These are phyloP conservation scores for Macropodus opercularis DNA, from an alignment of 2,797 vertebrate species.

Conservation along the genomic window DNA sequence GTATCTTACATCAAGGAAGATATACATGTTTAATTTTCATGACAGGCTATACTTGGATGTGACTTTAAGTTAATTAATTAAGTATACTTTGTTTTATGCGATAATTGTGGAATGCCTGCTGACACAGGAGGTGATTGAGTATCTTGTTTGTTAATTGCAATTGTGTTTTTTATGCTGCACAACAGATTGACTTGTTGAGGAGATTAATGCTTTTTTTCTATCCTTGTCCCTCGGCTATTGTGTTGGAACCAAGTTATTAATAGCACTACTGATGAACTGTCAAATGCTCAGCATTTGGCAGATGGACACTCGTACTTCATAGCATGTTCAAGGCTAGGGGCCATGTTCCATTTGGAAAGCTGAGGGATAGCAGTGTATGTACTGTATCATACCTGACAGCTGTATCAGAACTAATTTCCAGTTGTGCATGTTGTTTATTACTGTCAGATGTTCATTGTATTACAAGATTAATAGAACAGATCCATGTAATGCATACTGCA, in stretches of 20 bases:
- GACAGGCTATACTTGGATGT: conserved; percentile 23
- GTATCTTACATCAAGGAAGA: conserved; percentile 8
- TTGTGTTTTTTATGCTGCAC: conserved; percentile 28
- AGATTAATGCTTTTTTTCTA: conserved; percentile 58
- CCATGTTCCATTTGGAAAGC: conserved; percentile 53
- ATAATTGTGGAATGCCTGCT: conserved; percentile 30
- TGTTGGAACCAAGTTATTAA: conserved; percentile 58
- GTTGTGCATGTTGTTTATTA: conserved; percentile 19
- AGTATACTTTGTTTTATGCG: conserved; percentile 37
- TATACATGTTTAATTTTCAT: conserved; percentile 23
- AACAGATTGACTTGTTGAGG: conserved; percentile 42
- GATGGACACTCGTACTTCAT: conserved; percentile 61
- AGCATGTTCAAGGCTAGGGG: conserved; percentile 48
- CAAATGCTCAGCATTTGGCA: conserved; percentile 54
- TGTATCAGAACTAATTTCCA: conserved; percentile 34
- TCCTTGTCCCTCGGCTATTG: conserved; percentile 49
- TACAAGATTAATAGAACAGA: conserved; percentile 28
- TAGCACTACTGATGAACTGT: conserved; percentile 64
- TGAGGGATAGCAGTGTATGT: conserved; percentile 23
- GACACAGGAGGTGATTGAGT: conserved; percentile 34
- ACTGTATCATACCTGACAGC: conserved; percentile 34
- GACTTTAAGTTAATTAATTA: conserved; percentile 4
- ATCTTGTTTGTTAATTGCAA: conserved; percentile 45
- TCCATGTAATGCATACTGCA: conserved; percentile 3
- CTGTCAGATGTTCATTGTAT: conserved; percentile 1